Evolutionary conservation across 1,140 invertebrate species (phyloP).

Genomic region (Cephus cinctus): DNA sequence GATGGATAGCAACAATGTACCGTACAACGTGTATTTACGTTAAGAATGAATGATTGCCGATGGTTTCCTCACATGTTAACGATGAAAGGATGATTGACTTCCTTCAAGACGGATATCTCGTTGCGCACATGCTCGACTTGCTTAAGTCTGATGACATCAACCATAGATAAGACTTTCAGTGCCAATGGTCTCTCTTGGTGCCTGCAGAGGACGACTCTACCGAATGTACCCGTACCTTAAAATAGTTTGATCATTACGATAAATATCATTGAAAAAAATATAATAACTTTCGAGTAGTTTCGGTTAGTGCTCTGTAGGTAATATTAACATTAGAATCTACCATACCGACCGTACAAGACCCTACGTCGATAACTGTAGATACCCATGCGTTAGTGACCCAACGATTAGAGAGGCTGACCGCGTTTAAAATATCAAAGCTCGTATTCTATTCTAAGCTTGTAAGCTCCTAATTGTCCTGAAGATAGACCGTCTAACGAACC

Average conservation of each 20-base stretch:
- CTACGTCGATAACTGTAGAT: too few species aligned
- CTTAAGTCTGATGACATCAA: slow-evolving; percentile 89
- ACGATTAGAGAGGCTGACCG: too few species aligned
- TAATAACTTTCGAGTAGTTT: neutral
- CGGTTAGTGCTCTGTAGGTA: too few species aligned
- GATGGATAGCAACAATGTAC: too few species aligned
- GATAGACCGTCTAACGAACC: slow-evolving; percentile 16
- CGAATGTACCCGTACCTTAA: slow-evolving; percentile 92
- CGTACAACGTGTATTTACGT: too few species aligned
- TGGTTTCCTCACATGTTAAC: slow-evolving; percentile 93
- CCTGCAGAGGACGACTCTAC: slow-evolving; percentile 81
- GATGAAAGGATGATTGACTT: slow-evolving; percentile 91
- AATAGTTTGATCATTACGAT: slow-evolving; percentile 30
- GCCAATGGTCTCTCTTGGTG: slow-evolving; percentile 70
- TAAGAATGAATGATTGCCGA: too few species aligned
- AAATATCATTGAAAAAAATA: slow-evolving; percentile 5
- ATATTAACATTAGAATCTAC: slow-evolving; percentile 1
- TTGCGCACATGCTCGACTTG: slow-evolving; percentile 95
- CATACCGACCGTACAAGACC: neutral
- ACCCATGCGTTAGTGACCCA: too few species aligned
- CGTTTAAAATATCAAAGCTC: too few species aligned
- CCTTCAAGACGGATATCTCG: slow-evolving; percentile 86
- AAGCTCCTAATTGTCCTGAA: too few species aligned
- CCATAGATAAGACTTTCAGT: slow-evolving; percentile 89
- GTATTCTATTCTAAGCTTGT: too few species aligned